phyloP scores from a whole-genome alignment of 2,113 vertebrate species.

The Gymnobelideus leadbeateri region DNA sequence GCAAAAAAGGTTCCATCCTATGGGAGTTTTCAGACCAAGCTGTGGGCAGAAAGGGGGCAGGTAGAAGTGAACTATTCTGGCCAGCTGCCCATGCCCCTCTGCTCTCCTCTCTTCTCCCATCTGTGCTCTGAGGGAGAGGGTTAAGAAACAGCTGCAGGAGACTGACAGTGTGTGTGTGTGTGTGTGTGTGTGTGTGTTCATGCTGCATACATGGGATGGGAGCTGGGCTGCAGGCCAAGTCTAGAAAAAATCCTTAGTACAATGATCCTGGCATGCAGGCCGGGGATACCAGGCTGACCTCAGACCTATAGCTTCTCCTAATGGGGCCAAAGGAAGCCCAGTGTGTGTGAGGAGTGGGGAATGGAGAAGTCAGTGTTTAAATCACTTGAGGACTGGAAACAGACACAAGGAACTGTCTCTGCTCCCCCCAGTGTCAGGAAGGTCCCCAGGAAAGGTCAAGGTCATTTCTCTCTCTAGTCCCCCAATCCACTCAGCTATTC shows the following conservation, averaged over 20 bases:
- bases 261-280: background rate
- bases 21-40: background rate
- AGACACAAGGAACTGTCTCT: background rate
- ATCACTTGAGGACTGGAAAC: background rate
- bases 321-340: background rate
- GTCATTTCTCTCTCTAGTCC: background rate
- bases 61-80: background rate
- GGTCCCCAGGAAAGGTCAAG: background rate
- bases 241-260: background rate
- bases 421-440: background rate
- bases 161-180: background rate
- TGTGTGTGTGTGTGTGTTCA: background rate
- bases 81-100: background rate
- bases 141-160: background rate
- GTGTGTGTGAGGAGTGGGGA: background rate
- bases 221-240: background rate
- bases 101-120: background rate
- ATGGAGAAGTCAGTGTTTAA: background rate
- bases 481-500: background rate
- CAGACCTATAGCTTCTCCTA: background rate
- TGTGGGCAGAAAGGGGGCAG: background rate
- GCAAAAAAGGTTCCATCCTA: background rate
- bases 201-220: background rate
- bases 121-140: background rate
- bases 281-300: background rate